Conservation (phyloP, 2,888 invertebrate genomes). For the Allacma fusca region DNA sequence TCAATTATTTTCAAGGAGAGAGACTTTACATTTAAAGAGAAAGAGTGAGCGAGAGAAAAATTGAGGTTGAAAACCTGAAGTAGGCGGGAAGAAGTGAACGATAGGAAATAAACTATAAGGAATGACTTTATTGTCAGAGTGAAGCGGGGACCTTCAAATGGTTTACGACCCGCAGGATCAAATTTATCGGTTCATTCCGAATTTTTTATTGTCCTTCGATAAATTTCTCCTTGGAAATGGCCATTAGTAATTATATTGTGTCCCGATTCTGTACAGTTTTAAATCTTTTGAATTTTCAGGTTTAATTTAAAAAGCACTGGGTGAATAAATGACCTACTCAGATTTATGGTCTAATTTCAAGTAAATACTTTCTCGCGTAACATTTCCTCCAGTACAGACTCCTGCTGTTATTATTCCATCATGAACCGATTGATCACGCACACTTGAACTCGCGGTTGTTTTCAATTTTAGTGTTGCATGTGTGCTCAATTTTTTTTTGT, state of each 20-base stretch:
- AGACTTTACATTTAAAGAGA: not conserved
- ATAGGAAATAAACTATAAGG: not conserved
- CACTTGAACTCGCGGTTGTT: too few species aligned
- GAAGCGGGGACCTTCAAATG: conserved; percentile 15
- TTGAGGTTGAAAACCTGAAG: not conserved
- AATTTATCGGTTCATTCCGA: not conserved
- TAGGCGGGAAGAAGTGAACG: not conserved
- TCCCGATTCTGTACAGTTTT: not conserved
- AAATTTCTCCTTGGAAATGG: not conserved
- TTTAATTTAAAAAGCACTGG: too few species aligned
- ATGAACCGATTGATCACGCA: too few species aligned
- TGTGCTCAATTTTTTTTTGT: too few species aligned
- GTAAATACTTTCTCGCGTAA: too few species aligned
- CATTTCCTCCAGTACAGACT: too few species aligned
- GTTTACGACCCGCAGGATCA: not conserved
- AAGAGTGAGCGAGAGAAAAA: not conserved
- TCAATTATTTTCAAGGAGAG: not conserved
- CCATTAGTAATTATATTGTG: not conserved
- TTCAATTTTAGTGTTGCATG: too few species aligned
- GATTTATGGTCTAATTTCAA: too few species aligned
- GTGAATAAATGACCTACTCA: too few species aligned
- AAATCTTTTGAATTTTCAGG: too few species aligned
- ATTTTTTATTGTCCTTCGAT: not conserved
- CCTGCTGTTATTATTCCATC: too few species aligned
- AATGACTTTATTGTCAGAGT: not conserved